phyloP scores from a whole-genome alignment of 2,797 vertebrate species.

The Staurois parvus region DNA sequence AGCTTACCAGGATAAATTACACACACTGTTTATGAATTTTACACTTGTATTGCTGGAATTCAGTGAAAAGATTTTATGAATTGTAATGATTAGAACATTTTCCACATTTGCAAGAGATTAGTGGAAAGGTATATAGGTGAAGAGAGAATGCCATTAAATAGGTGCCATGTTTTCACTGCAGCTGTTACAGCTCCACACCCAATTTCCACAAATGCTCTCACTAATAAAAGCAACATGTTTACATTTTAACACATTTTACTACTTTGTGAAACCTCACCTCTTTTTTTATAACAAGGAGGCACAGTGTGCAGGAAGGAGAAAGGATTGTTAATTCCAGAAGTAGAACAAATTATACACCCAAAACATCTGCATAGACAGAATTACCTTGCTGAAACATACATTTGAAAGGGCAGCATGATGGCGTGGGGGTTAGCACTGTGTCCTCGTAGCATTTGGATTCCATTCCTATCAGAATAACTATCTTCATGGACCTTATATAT shows the following conservation, averaged over 20 bases:
- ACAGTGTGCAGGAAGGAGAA: constrained; percentile 35
- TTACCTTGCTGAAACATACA: not conserved
- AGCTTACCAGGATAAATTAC: not conserved
- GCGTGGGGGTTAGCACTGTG: not conserved
- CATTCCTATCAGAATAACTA: not conserved
- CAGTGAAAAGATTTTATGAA: constrained; percentile 41
- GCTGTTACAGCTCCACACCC: constrained; percentile 44
- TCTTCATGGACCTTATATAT: not conserved
- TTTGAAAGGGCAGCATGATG: not conserved
- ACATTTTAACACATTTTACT: constrained; percentile 54
- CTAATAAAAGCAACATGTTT: constrained; percentile 57
- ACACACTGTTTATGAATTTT: not conserved
- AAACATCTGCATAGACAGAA: not conserved
- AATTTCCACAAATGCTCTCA: constrained; percentile 35
- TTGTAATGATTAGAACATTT: constrained; percentile 27
- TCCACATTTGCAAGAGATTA: constrained; percentile 54
- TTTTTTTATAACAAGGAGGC: constrained; percentile 42
- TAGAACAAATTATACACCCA: constrained; percentile 7
- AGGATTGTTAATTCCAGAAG: constrained; percentile 43
- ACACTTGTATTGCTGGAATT: not conserved
- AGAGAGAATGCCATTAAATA: constrained; percentile 53
- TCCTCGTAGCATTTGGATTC: not conserved
- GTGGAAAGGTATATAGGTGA: constrained; percentile 36
- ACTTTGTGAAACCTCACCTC: constrained; percentile 40
- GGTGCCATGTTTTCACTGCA: constrained; percentile 51